Conservation (phyloP, 1,140 invertebrate genomes). For the Coelopa frigida region DNA sequence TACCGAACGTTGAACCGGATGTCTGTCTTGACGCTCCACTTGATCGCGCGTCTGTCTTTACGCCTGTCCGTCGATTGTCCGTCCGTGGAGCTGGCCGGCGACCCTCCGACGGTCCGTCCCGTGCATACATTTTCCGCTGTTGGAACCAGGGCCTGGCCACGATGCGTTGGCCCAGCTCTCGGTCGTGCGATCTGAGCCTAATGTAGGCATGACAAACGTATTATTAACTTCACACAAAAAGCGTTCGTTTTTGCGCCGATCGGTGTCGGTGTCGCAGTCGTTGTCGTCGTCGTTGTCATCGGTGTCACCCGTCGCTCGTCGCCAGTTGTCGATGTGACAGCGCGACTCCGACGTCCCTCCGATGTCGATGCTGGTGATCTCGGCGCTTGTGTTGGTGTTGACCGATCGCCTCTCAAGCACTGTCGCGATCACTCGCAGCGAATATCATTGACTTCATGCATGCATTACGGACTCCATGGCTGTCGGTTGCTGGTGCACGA, state of each 20-base stretch:
- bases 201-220: constrained; percentile 38
- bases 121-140: constrained; percentile 31
- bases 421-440: constrained; percentile 30
- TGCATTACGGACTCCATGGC: constrained; percentile 4
- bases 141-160: neutral
- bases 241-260: constrained; percentile 45
- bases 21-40: neutral
- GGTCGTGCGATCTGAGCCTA: neutral
- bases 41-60: neutral
- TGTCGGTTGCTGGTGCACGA: neutral
- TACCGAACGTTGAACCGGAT: neutral
- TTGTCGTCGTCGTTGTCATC: neutral
- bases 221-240: constrained; percentile 46
- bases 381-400: neutral
- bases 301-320: too few relatives aligned
- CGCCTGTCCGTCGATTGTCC: constrained; percentile 3
- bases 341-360: too few relatives aligned
- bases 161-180: neutral
- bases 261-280: constrained; percentile 30
- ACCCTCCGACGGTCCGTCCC: constrained; percentile 15
- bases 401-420: constrained; percentile 15
- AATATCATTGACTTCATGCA: constrained; percentile 14
- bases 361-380: neutral
- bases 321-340: too few relatives aligned
- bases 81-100: neutral